Base-by-base conservation (phyloP, 2,888 invertebrate genomes). In the Harpagoxenus sublaevis region DNA sequence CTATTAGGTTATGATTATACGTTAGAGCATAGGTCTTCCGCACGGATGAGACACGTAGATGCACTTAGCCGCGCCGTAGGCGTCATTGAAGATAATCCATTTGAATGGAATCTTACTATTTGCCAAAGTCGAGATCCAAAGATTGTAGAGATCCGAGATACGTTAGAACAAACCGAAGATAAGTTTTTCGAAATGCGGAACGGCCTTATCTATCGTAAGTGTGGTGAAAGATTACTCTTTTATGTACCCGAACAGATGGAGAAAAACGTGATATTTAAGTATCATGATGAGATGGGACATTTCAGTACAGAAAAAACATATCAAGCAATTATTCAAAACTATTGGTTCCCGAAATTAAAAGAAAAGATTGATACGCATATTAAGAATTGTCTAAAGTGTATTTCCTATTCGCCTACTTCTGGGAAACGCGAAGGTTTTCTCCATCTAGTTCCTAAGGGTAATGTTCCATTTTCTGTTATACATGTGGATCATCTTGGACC, bases 401-500 rank as follows among this genome's bases (percentile, higher is more conserved):
- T 66, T 2, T 6, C 66, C 0, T 66, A 10, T 23, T n/a, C 23
- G 0, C 45, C 66, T 3, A 10, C 4, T 23, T 12, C 23, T 3
- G 66, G 66, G 1, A 66, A 48, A 45, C 4, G 4, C 3, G 45
- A 66, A 48, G 23, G 66, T 9, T n/a, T 42, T 5, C 9, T 66
- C 2, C 23, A 66, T 28, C 6, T 5, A 3, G 5, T 66, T 18
- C 66, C 66, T 5, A 66, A 66, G n/a, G 66, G 45, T 8, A 15
- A n/a, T 23, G 12, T 45, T 23, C 66, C 66, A 8, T 66, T 66
- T 18, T 2, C 23, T 1, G 5, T 15, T 2, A 8, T 45, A 45
- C 66, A 66, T n/a, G 9, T 66, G 2, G 66, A 66, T 15, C 66
- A 66, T 48, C n/a, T 45, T 8, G 42, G n/a, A 6, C 66, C 66